These are phyloP conservation scores for Cardinalis cardinalis DNA, from an alignment of 2,113 vertebrate genomes.

Conservation along the genomic window DNA sequence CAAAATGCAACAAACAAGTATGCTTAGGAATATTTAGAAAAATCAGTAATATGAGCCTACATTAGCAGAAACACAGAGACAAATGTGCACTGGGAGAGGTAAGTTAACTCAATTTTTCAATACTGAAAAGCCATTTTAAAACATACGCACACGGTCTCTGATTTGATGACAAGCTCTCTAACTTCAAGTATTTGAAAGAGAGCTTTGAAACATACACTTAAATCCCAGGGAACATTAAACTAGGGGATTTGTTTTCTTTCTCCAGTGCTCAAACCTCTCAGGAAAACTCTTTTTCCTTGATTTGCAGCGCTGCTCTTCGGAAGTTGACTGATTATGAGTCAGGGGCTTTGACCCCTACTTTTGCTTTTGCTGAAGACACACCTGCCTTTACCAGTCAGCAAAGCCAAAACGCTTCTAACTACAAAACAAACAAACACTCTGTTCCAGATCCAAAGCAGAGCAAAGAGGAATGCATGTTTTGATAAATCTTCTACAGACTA, in stretches of 20 bases:
- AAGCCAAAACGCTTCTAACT: not conserved
- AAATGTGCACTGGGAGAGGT: not conserved
- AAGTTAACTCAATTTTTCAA: not conserved
- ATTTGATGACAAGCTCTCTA: not conserved
- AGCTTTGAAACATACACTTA: not conserved
- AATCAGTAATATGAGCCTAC: not conserved
- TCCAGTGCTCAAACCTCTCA: not conserved
- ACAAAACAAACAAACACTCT: not conserved
- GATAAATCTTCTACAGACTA: not conserved
- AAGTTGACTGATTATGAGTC: not conserved
- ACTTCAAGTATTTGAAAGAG: not conserved
- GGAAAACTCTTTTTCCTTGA: not conserved
- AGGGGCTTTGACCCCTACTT: not conserved
- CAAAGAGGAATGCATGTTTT: not conserved
- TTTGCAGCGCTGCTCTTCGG: not conserved
- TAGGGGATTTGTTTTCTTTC: not conserved
- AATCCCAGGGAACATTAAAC: not conserved
- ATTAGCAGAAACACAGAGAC: not conserved
- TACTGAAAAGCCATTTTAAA: not conserved
- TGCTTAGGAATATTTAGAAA: not conserved
- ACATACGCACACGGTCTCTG: rapidly evolving
- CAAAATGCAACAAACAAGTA: not conserved
- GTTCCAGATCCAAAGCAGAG: not conserved
- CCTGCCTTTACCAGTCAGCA: not conserved
- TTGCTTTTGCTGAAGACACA: not conserved